These are phyloP conservation scores for Aphrocallistes beatrix DNA, from an alignment of 37 sponge, comb jelly and placozoan genomes.

Conservation along the genomic window DNA sequence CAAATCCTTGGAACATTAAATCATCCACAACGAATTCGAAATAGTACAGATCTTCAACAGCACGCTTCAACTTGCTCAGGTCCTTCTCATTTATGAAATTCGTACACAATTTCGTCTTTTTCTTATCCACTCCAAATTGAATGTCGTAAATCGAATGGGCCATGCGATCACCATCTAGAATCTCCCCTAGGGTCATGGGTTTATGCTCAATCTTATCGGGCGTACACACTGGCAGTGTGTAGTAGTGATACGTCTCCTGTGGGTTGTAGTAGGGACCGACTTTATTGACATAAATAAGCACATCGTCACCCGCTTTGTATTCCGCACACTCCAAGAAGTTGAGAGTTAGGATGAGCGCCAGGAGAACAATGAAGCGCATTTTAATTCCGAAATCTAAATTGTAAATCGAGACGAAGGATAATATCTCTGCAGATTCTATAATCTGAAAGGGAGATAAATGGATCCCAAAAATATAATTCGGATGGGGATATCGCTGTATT, in stretches of 20 bases:
- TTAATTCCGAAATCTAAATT: too few species aligned
- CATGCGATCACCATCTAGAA: constrained; percentile 85
- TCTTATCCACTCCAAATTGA: constrained; percentile 37
- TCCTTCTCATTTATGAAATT: constrained; percentile 25
- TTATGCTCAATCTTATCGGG: constrained; percentile 70
- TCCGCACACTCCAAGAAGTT: background rate
- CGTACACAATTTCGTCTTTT: constrained; percentile 47
- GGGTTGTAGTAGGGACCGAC: constrained; percentile 92
- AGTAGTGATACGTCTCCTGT: constrained; percentile 88
- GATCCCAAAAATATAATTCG: too few species aligned
- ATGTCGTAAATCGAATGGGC: constrained; percentile 63
- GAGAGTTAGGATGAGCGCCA: too few species aligned
- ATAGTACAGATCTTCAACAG: constrained; percentile 84
- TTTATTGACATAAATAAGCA: constrained; percentile 75
- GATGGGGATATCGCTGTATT: too few species aligned
- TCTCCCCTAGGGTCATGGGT: constrained; percentile 71
- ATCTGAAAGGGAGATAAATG: too few species aligned
- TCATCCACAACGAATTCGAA: constrained; percentile 93
- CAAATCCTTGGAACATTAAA: constrained; percentile 71
- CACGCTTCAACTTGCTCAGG: constrained; percentile 36
- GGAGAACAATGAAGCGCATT: too few species aligned
- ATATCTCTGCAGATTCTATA: too few species aligned
- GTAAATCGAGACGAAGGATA: too few species aligned
- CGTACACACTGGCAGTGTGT: constrained; percentile 67
- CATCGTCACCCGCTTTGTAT: constrained; percentile 22